Percentiles rank a stretch among this genome's conserved stretches.
Evolutionary conservation across 2,888 invertebrate species (phyloP).

Genomic region (Tipula lateralis): DNA sequence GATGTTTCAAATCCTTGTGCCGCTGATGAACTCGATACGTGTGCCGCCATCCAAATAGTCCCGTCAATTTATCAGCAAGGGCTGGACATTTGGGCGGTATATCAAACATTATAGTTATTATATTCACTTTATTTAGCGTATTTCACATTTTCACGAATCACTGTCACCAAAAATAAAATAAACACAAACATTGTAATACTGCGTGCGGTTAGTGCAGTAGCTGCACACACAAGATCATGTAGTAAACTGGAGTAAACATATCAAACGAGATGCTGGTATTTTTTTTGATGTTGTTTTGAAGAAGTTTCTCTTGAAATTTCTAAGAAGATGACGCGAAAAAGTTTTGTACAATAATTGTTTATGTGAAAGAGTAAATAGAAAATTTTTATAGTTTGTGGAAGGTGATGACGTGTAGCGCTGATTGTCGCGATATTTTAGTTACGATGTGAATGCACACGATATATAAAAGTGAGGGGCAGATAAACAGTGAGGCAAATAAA

Average conservation of each 20-base stretch:
- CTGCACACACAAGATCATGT: not conserved
- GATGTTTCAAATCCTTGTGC: constrained; percentile 57
- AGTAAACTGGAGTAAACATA: not conserved
- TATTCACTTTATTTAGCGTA: not conserved
- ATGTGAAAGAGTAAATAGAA: not conserved
- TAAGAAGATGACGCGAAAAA: not conserved
- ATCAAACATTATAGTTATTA: constrained; percentile 56
- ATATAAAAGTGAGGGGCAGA: too few species aligned
- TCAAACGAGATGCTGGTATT: not conserved
- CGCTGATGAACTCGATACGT: constrained; percentile 74
- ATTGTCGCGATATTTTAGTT: not conserved
- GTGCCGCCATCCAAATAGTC: constrained; percentile 74
- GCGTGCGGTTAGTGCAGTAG: not conserved
- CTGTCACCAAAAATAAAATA: not conserved
- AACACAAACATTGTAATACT: not conserved
- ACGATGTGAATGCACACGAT: too few species aligned
- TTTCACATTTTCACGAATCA: not conserved
- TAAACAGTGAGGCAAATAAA: too few species aligned
- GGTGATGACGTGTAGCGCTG: not conserved
- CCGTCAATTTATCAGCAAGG: constrained; percentile 70
- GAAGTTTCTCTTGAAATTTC: not conserved
- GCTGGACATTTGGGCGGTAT: constrained; percentile 66
- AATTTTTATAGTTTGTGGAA: not conserved
- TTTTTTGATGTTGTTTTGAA: not conserved
- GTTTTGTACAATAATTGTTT: not conserved